Evolutionary conservation across 1,140 invertebrate genomes (phyloP).

Genomic region (Luehdorfia chinensis): DNA sequence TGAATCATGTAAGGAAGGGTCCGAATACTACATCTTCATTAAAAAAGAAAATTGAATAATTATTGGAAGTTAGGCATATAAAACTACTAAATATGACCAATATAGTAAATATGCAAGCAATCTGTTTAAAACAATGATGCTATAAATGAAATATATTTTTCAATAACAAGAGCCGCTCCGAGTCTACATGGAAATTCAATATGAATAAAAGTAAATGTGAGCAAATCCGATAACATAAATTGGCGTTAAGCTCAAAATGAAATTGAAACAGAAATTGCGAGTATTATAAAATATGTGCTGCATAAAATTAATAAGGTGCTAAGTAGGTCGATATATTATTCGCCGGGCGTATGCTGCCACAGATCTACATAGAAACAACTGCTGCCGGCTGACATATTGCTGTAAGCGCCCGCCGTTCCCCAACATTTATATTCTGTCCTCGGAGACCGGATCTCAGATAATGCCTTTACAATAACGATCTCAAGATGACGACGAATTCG

Average conservation of each 20-base stretch:
- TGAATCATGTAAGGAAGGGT: too few relatives aligned
- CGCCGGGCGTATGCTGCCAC: conserved; percentile 2
- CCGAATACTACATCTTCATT: too few relatives aligned
- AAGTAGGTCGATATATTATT: conserved; percentile 11
- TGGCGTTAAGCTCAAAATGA: conserved; percentile 10
- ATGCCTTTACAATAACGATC: conserved; percentile 66
- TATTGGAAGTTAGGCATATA: too few relatives aligned
- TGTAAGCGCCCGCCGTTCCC: conserved; percentile 40
- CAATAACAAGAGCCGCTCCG: not conserved
- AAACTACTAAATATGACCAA: too few relatives aligned
- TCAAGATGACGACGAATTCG: conserved; percentile 49
- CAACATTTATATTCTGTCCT: conserved; percentile 58
- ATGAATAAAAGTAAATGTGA: conserved; percentile 13
- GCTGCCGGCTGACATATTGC: conserved; percentile 56
- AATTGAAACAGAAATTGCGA: conserved; percentile 1
- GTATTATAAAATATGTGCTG: not conserved
- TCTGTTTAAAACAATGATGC: conserved; percentile 5
- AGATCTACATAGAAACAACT: conserved; percentile 28
- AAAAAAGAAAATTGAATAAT: too few relatives aligned
- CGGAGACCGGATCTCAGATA: conserved; percentile 57
- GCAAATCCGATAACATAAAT: conserved; percentile 10
- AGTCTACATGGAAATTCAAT: conserved; percentile 9
- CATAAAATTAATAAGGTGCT: conserved; percentile 13
- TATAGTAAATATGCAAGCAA: too few relatives aligned
- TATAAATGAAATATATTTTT: not conserved